Conservation (phyloP, 2,797 vertebrate species). For the Cossypha niveicapilla region DNA sequence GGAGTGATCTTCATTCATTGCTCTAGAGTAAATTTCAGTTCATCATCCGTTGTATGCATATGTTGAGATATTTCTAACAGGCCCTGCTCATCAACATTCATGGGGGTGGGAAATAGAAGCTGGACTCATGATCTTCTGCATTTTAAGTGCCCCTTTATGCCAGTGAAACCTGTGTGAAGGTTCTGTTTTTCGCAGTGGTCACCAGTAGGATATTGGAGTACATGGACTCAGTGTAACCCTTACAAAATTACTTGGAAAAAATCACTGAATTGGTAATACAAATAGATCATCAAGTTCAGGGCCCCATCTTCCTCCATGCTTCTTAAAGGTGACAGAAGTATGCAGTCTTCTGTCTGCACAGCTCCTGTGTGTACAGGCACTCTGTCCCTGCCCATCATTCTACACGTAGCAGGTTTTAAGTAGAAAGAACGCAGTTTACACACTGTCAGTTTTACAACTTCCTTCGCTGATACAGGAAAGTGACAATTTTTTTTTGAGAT, state of each 20-base stretch:
- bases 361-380: not conserved
- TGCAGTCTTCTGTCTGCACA: not conserved
- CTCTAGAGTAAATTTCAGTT: not conserved
- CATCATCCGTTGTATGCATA: not conserved
- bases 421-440: not conserved
- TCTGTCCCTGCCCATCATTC: not conserved
- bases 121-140: rapidly evolving
- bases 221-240: not conserved
- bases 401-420: not conserved
- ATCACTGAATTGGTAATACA: not conserved
- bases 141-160: not conserved
- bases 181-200: not conserved
- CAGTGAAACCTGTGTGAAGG: not conserved
- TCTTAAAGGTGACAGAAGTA: not conserved
- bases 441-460: slow-evolving; percentile 12
- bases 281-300: not conserved
- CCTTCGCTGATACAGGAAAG: not conserved
- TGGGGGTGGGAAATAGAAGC: not conserved
- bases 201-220: not conserved
- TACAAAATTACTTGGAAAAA: not conserved
- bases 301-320: not conserved
- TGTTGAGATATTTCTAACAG: not conserved
- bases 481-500: not conserved
- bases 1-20: not conserved
- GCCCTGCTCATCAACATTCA: rapidly evolving